Evolutionary conservation across 2,113 vertebrate genomes (phyloP).

Genomic region (Tichodroma muraria): DNA sequence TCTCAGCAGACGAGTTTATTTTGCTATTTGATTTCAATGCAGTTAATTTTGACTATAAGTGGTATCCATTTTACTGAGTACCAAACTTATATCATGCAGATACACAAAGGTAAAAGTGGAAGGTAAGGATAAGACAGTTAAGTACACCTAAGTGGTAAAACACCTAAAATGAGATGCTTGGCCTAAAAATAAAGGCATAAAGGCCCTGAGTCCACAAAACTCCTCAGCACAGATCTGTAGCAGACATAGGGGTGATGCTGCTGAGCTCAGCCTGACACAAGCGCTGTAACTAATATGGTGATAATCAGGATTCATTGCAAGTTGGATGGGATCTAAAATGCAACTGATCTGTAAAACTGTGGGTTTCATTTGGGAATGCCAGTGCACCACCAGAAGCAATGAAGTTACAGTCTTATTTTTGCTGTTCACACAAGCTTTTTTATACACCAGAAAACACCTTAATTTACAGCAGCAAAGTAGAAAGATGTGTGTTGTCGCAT

Average conservation of each 20-base stretch:
- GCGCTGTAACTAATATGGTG: neutral
- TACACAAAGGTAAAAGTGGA: neutral
- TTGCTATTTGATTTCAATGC: neutral
- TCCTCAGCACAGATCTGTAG: neutral
- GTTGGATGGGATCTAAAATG: neutral
- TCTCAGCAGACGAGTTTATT: neutral
- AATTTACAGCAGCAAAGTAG: neutral
- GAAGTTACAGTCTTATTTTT: neutral
- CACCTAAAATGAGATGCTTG: neutral
- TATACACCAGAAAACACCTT: neutral
- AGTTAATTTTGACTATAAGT: neutral
- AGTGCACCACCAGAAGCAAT: neutral
- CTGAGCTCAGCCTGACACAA: neutral
- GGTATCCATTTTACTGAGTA: neutral
- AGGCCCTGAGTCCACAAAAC: neutral
- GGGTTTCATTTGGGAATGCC: neutral
- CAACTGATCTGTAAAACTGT: neutral
- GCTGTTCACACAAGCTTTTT: neutral
- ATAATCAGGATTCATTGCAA: neutral
- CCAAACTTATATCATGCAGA: fast-evolving
- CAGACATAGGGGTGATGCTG: neutral
- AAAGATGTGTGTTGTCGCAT: neutral
- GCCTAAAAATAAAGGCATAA: neutral
- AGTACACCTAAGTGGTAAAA: neutral
- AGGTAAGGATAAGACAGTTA: neutral